These are phyloP conservation scores for Caenorhabditis wallacei DNA, from an alignment of 2,888 invertebrate species.

Conservation along the genomic window DNA sequence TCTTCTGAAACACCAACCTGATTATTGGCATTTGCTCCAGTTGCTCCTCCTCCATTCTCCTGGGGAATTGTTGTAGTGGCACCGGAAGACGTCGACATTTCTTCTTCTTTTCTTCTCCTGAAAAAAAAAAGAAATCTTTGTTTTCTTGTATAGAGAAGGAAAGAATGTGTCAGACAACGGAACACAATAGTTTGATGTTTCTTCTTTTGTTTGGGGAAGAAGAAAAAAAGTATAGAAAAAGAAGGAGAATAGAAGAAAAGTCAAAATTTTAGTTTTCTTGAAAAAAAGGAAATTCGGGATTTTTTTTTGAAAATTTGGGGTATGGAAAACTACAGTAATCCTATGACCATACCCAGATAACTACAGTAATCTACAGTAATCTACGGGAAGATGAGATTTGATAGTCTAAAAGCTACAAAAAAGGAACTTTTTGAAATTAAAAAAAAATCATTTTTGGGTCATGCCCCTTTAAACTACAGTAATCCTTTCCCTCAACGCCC, in stretches of 20 bases:
- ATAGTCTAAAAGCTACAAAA: not conserved
- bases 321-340: not conserved
- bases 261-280: not conserved
- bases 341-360: no score
- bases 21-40: constrained; percentile 20
- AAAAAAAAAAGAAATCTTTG: constrained; percentile 24
- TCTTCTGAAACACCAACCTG: constrained; percentile 31
- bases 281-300: no score
- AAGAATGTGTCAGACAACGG: constrained; percentile 1
- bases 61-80: constrained; percentile 51
- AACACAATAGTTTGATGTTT: not conserved
- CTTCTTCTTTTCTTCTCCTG: constrained; percentile 24
- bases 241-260: not conserved
- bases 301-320: no score
- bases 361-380: no score
- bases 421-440: constrained; percentile 6
- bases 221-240: not conserved
- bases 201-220: not conserved
- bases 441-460: no score
- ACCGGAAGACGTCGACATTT: constrained; percentile 55
- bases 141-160: not conserved
- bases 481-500: no score
- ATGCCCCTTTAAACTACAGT: no score
- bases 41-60: constrained; percentile 45
- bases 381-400: not conserved